Base-by-base conservation (phyloP, 2,113 vertebrate genomes). In the Madoqua kirkii region DNA sequence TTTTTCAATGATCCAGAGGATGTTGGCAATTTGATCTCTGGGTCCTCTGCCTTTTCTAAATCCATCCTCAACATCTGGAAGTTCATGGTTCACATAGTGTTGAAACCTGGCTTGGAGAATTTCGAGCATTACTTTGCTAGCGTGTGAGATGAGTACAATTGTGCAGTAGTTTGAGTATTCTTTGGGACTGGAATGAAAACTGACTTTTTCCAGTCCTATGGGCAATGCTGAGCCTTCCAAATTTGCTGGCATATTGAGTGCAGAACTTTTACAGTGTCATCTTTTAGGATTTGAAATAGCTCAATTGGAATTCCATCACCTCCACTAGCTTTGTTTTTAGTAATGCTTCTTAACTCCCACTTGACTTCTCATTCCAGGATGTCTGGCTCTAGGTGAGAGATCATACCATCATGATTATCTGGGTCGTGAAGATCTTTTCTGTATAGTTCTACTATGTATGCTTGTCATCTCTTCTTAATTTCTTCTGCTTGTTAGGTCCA, bases 141-240 rank as follows among this genome's bases (percentile, higher is more conserved):
- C 0, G 0, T 67, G 64, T 67, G 33, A 36, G 33, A 36, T 11
- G 33, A 21, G 17, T 21, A 10, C 64, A 67, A 11, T 21, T 36
- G 33, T 36, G 33, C 0, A 0, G 64, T 67, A 67, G 64, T 36
- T 67, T 67, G 64, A 67, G 17, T 17, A 67, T 67, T 36, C 17
- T 67, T 67, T 67, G 33, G 64, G 33, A 67, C 5, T 36, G 33
- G 33, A 67, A 21, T 21, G 64, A 67, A 67, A 21, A 36, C 31
- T 67, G 33, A 67, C 33, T 5, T 67, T 67, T 36, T 67, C 33
- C 17, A 36, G 33, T 67, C 17, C 33, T 67, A 8, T 67, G 64
- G 33, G 19, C 64, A 36, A 17, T 67, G 64, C 33, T 36, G 33
- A 67, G 33, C 1, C 36, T 36, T 36, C 64, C 64, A 67, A 67